phyloP scores from a whole-genome alignment of 2,113 vertebrate species.

The Onychorhynchus coronatus region DNA sequence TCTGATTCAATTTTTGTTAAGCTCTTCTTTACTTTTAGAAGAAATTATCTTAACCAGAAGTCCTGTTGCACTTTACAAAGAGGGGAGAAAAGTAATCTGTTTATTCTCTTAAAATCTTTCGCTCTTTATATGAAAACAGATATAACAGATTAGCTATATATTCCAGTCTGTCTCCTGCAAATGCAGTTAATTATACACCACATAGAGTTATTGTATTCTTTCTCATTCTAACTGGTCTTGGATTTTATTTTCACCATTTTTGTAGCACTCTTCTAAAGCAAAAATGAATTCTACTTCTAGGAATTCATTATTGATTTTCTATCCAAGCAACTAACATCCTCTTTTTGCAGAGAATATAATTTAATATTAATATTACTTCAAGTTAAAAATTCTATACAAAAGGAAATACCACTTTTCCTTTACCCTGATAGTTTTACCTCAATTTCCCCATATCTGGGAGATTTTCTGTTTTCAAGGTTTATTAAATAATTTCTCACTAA shows the following conservation, averaged over 20 bases:
- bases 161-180: background rate
- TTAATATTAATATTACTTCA: background rate
- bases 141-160: background rate
- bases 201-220: background rate
- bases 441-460: background rate
- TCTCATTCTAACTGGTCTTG: background rate
- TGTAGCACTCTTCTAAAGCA: background rate
- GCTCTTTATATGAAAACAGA: background rate
- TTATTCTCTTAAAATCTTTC: background rate
- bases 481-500: background rate
- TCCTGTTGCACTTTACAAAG: background rate
- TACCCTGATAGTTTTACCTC: background rate
- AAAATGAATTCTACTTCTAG: background rate
- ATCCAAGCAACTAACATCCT: background rate
- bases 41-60: background rate
- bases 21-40: background rate
- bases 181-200: background rate
- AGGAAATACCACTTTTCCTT: background rate
- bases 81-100: rapidly evolving
- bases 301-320: background rate
- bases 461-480: background rate
- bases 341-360: background rate
- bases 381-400: background rate
- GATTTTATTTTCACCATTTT: background rate
- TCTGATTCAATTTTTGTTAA: background rate